A percentile compares a stretch with the other conserved stretches of the same genome.
Evolutionary conservation across 1,140 invertebrate genomes (phyloP).

Genomic region (Drosophila malerkotliana): DNA sequence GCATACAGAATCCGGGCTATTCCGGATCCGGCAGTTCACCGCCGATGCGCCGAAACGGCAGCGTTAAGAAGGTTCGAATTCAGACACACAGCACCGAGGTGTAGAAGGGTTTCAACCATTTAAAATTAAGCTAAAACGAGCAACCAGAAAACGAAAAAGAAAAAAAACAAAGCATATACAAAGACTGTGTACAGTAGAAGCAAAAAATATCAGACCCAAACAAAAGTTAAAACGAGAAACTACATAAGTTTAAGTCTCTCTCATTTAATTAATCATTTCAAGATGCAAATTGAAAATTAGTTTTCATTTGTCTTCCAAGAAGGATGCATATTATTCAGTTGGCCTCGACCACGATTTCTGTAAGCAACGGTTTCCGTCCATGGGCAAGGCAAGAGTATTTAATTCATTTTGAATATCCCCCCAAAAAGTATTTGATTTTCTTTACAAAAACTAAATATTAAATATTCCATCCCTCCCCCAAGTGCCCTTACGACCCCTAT

Average conservation of each 20-base stretch:
- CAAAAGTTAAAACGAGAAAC: conserved; percentile 24
- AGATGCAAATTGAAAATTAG: conserved; percentile 41
- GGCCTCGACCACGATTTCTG: conserved; percentile 33
- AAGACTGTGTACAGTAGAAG: conserved; percentile 81
- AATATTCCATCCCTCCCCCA: conserved; percentile 13
- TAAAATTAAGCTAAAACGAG: conserved; percentile 39
- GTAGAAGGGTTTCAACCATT: conserved; percentile 74
- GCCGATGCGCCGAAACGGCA: conserved; percentile 91
- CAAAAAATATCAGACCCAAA: conserved; percentile 31
- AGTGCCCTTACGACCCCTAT: conserved; percentile 61
- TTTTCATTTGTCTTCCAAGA: conserved; percentile 79
- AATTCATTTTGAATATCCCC: conserved; percentile 31
- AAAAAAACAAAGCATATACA: conserved; percentile 58
- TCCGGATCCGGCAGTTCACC: conserved; percentile 90
- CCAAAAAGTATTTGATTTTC: conserved; percentile 25
- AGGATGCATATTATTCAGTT: conserved; percentile 54
- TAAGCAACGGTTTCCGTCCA: conserved; percentile 78
- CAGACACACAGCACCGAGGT: conserved; percentile 95
- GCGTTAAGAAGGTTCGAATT: conserved; percentile 94
- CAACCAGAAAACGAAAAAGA: conserved; percentile 44
- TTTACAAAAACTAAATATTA: not conserved
- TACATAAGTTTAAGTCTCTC: conserved; percentile 27
- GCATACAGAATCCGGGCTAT: conserved; percentile 92
- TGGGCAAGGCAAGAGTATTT: conserved; percentile 72
- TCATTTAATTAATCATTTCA: conserved; percentile 37